These are phyloP conservation scores for Drosophila carrolli DNA, from an alignment of 1,140 invertebrate genomes.

Conservation along the genomic window DNA sequence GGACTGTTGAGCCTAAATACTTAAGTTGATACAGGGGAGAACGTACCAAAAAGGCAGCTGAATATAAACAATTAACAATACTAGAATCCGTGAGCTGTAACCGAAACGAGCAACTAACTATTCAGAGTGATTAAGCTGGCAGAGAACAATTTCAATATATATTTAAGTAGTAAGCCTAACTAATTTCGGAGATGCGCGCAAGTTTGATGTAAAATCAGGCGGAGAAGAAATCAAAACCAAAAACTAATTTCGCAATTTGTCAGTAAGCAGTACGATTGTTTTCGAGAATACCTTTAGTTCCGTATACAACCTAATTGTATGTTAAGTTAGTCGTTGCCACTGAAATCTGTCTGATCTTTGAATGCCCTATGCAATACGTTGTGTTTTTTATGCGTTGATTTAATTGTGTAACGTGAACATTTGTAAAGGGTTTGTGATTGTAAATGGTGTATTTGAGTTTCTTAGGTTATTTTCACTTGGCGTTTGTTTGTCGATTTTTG, in stretches of 20 bases:
- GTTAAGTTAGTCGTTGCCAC: slow-evolving; percentile 43
- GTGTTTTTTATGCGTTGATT: slow-evolving; percentile 53
- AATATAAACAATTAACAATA: slow-evolving; percentile 42
- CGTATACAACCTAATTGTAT: slow-evolving; percentile 35
- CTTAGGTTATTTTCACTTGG: slow-evolving; percentile 39
- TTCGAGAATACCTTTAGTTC: slow-evolving; percentile 25
- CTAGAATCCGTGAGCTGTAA: slow-evolving; percentile 53
- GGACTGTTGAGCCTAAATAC: slow-evolving; percentile 70
- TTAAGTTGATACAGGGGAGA: slow-evolving; percentile 68
- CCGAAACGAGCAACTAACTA: slow-evolving; percentile 58
- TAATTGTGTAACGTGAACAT: slow-evolving; percentile 46
- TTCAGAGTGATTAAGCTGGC: slow-evolving; percentile 37
- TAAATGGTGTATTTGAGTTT: slow-evolving; percentile 56
- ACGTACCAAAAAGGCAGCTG: slow-evolving; percentile 69
- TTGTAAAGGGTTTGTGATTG: slow-evolving; percentile 39
- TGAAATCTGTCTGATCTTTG: slow-evolving; percentile 60
- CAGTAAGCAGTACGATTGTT: slow-evolving; percentile 19
- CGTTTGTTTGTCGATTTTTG: slow-evolving; percentile 27
- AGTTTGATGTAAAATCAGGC: slow-evolving; percentile 33
- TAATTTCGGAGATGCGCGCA: slow-evolving; percentile 19
- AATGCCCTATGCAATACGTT: slow-evolving; percentile 58
- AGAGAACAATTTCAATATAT: slow-evolving; percentile 43
- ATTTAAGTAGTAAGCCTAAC: slow-evolving; percentile 33
- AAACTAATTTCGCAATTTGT: slow-evolving; percentile 54
- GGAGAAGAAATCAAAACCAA: slow-evolving; percentile 52